Conservation (phyloP, 2,113 vertebrate genomes). For the Pogona vitticeps region DNA sequence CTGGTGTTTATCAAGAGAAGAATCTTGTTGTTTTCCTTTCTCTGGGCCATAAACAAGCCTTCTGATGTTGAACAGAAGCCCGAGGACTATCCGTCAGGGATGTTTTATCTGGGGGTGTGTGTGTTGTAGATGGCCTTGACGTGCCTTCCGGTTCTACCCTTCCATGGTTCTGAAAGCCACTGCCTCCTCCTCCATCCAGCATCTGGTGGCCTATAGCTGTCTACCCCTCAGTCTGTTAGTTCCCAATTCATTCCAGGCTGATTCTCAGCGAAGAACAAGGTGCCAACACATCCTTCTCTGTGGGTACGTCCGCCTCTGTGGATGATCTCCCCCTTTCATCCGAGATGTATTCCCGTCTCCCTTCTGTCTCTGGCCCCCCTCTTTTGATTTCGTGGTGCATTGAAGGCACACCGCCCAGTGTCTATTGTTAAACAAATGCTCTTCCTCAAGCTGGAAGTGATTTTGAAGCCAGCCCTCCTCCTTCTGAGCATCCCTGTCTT, state of each 20-base stretch:
- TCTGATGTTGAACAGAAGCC: too few relatives aligned
- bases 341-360: not conserved
- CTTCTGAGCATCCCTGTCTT: constrained; percentile 54
- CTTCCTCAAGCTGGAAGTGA: constrained; percentile 74
- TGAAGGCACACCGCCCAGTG: constrained; percentile 45
- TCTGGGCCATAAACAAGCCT: too few relatives aligned
- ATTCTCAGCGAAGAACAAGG: not conserved
- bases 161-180: too few relatives aligned
- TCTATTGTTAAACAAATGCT: constrained; percentile 60
- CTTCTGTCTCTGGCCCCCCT: constrained; percentile 30
- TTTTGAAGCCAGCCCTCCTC: constrained; percentile 73
- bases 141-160: too few relatives aligned
- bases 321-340: not conserved
- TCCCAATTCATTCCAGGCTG: not conserved
- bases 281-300: too few relatives aligned
- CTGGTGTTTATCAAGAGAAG: too few relatives aligned
- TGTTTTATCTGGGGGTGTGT: too few relatives aligned
- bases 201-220: not conserved
- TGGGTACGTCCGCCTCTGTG: too few relatives aligned
- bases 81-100: too few relatives aligned
- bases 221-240: not conserved
- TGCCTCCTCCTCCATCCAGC: not conserved
- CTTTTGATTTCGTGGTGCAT: constrained; percentile 67
- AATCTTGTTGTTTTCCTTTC: too few relatives aligned
- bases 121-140: too few relatives aligned